Percentiles rank a stretch among this genome's conserved stretches.
phyloP scores from a whole-genome alignment of 2,797 vertebrate genomes.

The Crenuchus spilurus region DNA sequence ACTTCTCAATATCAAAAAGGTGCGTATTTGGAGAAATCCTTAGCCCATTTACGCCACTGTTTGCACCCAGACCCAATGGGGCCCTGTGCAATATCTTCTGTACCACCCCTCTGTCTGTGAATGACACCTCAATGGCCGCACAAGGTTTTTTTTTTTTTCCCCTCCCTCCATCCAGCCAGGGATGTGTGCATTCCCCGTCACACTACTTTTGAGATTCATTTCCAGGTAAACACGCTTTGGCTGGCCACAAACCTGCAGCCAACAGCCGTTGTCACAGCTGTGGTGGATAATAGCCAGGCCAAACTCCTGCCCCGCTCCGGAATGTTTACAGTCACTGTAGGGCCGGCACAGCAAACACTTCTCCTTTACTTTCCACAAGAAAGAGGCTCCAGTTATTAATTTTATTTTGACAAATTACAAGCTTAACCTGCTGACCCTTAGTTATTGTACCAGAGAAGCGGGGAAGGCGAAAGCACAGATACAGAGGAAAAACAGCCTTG shows the following conservation, averaged over 20 bases:
- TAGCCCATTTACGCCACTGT: slow-evolving; percentile 75
- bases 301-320: slow-evolving; percentile 79
- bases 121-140: slow-evolving; percentile 71
- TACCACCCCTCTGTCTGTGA: slow-evolving; percentile 71
- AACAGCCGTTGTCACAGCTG: slow-evolving; percentile 87
- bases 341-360: slow-evolving; percentile 86
- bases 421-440: slow-evolving; percentile 73
- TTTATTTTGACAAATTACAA: slow-evolving; percentile 79
- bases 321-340: slow-evolving; percentile 93
- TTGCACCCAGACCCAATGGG: slow-evolving; percentile 77
- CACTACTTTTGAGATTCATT: slow-evolving; percentile 88
- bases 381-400: slow-evolving; percentile 76
- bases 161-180: slow-evolving; percentile 58
- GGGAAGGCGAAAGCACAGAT: slow-evolving; percentile 47
- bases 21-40: slow-evolving; percentile 81
- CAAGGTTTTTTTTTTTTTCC: slow-evolving; percentile 28
- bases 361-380: slow-evolving; percentile 71
- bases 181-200: slow-evolving; percentile 83
- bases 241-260: slow-evolving; percentile 82
- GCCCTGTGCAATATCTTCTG: slow-evolving; percentile 74
- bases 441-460: slow-evolving; percentile 54
- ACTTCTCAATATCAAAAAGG: slow-evolving; percentile 75
- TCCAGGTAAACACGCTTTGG: slow-evolving; percentile 89
- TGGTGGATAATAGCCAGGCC: slow-evolving; percentile 81
- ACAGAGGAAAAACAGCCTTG: slow-evolving; percentile 44